Percentiles rank a stretch among this genome's conserved stretches.
These are phyloP conservation scores for Gavia stellata DNA, from an alignment of 2,113 vertebrate genomes.

Conservation along the genomic window DNA sequence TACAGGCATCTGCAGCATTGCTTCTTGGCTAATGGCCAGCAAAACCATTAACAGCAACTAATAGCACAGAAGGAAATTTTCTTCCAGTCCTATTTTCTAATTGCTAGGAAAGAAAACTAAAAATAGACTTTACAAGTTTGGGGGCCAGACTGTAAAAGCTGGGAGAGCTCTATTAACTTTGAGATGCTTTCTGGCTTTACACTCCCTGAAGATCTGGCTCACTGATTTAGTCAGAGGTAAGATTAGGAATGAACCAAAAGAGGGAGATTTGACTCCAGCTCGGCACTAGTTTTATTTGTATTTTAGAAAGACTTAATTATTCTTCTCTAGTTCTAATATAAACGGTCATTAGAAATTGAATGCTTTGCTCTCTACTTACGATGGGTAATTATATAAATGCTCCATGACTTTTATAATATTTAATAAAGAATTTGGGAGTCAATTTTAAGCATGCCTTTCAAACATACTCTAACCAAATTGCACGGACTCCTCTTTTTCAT, in stretches of 20 bases:
- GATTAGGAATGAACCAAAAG: not conserved
- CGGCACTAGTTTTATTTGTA: not conserved
- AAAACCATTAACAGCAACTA: slow-evolving; percentile 38
- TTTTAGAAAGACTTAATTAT: not conserved
- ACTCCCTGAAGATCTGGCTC: not conserved
- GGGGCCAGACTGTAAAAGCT: not conserved
- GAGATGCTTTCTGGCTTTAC: not conserved
- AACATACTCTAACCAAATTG: not conserved
- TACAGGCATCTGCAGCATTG: not conserved
- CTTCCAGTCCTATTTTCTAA: slow-evolving; percentile 11
- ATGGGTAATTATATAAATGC: not conserved
- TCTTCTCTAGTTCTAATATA: not conserved
- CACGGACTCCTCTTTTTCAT: not conserved
- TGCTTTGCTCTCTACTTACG: not conserved
- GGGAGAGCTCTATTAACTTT: not conserved
- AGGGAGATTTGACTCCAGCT: not conserved
- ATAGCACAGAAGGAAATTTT: slow-evolving; percentile 5
- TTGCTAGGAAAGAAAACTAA: slow-evolving; percentile 51
- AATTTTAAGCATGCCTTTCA: not conserved
- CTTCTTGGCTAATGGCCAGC: not conserved
- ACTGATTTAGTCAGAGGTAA: not conserved
- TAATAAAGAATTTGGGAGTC: not conserved
- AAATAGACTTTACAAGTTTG: not conserved
- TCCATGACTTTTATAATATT: not conserved
- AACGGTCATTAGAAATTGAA: not conserved